Evolutionary conservation across 2,888 invertebrate species (phyloP).

Genomic region (Mythimna albipuncta): DNA sequence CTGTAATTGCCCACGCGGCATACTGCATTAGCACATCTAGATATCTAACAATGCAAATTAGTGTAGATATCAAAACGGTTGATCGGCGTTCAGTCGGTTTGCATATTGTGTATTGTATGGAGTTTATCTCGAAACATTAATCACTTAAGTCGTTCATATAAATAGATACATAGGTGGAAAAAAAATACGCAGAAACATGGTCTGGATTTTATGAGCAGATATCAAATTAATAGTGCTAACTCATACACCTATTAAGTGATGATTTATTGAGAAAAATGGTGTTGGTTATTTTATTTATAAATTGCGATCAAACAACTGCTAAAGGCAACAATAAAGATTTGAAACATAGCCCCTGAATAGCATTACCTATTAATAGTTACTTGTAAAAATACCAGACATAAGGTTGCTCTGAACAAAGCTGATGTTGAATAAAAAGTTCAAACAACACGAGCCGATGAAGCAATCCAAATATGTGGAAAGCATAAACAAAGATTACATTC

Average conservation of each 20-base stretch:
- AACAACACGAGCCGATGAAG: slow-evolving; percentile 14
- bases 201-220: slow-evolving; percentile 54
- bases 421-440: neutral
- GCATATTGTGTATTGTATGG: slow-evolving; percentile 63
- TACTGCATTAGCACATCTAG: slow-evolving; percentile 61
- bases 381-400: neutral
- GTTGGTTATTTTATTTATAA: neutral
- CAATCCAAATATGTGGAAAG: slow-evolving; percentile 43
- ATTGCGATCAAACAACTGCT: neutral
- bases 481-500: slow-evolving; percentile 49
- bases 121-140: slow-evolving; percentile 67
- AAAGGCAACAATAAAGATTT: neutral
- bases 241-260: slow-evolving; percentile 29
- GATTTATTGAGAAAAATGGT: slow-evolving; percentile 36
- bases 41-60: slow-evolving; percentile 67
- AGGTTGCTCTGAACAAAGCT: neutral
- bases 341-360: too few relatives aligned
- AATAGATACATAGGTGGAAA: slow-evolving; percentile 51
- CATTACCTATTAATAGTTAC: too few relatives aligned
- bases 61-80: slow-evolving; percentile 63
- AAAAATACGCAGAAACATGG: slow-evolving; percentile 47
- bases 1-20: slow-evolving; percentile 55
- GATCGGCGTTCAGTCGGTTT: slow-evolving; percentile 62
- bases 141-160: slow-evolving; percentile 63
- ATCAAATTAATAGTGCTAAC: slow-evolving; percentile 49